Conservation (phyloP, 2,888 invertebrate species). For the Kryphioiulus occultus region DNA sequence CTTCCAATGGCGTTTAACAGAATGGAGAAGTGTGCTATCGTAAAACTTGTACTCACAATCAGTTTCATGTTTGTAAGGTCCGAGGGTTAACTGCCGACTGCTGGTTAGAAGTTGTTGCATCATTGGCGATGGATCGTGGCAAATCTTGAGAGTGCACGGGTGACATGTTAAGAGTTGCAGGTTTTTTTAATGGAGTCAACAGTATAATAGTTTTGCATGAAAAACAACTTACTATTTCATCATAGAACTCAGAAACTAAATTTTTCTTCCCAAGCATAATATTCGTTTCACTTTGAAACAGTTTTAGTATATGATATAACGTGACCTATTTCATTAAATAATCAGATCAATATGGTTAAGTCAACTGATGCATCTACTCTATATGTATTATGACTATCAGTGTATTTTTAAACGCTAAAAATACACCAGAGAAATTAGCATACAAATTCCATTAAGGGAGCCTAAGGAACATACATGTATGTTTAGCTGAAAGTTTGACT, state of each 20-base stretch:
- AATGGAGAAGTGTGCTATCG: background rate
- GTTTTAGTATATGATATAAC: constrained; percentile 90
- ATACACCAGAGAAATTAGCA: too few species aligned
- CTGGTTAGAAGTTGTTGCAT: constrained; percentile 88
- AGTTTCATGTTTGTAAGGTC: constrained; percentile 82
- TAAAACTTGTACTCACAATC: constrained; percentile 73
- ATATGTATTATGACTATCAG: background rate
- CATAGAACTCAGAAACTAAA: constrained; percentile 91
- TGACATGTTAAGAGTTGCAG: background rate
- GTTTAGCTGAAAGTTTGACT: too few species aligned
- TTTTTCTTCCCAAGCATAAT: constrained; percentile 69
- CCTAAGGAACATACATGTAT: too few species aligned
- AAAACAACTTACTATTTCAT: constrained; percentile 77
- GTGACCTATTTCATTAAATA: constrained; percentile 72
- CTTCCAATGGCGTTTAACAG: background rate
- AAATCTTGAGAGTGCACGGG: constrained; percentile 59
- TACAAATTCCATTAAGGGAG: too few species aligned
- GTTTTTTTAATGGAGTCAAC: constrained; percentile 12
- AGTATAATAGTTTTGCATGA: too few species aligned
- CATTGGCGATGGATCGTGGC: constrained; percentile 66
- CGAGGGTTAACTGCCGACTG: constrained; percentile 76
- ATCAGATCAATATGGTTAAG: background rate
- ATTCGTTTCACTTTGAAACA: constrained; percentile 80
- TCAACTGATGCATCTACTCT: background rate
- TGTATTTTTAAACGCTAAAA: background rate